These are phyloP conservation scores for Cephus rjabovi DNA, from an alignment of 2,888 invertebrate genomes.

Conservation along the genomic window DNA sequence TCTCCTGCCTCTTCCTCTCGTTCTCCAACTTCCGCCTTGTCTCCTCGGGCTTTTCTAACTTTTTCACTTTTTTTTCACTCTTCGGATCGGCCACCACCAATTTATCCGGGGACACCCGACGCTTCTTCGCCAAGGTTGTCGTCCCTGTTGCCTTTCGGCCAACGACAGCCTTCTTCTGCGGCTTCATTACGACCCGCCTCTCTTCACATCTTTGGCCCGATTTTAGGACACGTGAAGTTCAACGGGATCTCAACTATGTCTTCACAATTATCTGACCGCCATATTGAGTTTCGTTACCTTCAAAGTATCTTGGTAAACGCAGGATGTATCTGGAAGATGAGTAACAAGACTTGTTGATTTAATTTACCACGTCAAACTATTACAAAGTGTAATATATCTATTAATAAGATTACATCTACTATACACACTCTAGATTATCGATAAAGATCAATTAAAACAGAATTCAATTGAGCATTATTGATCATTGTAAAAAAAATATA, in stretches of 20 bases:
- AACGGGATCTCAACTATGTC: constrained; percentile 24
- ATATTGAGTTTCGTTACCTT: constrained; percentile 29
- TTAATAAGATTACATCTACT: neutral
- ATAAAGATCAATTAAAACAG: neutral
- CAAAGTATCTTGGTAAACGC: neutral
- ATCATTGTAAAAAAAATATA: neutral
- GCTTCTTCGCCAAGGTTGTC: constrained; percentile 59
- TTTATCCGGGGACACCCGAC: constrained; percentile 55
- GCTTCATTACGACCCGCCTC: constrained; percentile 58
- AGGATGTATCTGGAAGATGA: neutral
- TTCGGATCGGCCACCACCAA: constrained; percentile 45
- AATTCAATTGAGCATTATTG: neutral
- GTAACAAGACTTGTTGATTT: neutral
- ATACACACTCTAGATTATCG: neutral
- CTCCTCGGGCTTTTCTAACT: constrained; percentile 31
- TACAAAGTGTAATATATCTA: neutral
- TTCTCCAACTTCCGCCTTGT: constrained; percentile 36
- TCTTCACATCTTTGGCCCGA: constrained; percentile 55
- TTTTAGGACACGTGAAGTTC: neutral
- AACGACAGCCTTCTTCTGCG: constrained; percentile 64
- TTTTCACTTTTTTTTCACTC: constrained; percentile 50
- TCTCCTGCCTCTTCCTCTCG: constrained; percentile 35
- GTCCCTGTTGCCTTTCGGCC: constrained; percentile 63
- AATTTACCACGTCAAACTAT: neutral
- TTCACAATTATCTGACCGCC: constrained; percentile 51